Base-by-base conservation (phyloP, 2,113 vertebrate genomes). In the Lamprologus ornatipinnis region DNA sequence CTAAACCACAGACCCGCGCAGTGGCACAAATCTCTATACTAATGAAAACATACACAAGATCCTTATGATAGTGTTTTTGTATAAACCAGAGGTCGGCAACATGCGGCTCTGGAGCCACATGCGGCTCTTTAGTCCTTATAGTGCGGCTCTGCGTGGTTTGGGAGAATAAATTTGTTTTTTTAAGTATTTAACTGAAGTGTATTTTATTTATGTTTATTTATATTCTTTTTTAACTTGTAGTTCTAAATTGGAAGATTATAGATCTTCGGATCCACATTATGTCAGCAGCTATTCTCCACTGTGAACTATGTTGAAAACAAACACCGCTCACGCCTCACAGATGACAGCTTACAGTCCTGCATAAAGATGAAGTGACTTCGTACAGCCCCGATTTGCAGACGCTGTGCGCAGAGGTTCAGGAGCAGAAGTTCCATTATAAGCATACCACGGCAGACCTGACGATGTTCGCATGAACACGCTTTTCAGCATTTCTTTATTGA, bases 281-380 rank as follows among this genome's bases (percentile, higher is more conserved):
- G 53, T 54, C n/a, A 3, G 53, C 53, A 54, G 10, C 6, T 54
- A 0, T 21, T 54, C 10, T 54, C n/a, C 10, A 0, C 53, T 0
- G 3, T 23, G n/a, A 54, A 23, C 10, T 54, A 11, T 54, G 51
- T 54, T 54, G 12, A 21, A 54, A 21, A 54, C 51, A 54, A 54
- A 54, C n/a, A 21, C n/a, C 9, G 5, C n/a, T 54, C 51, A 0
- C 9, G 2, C 51, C 51, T 21, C 9, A 53, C 9, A 53, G 5
- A 21, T 53, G 51, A 53, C 51, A 53, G 51, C 5, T n/a, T n/a
- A 53, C 51, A 53, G 51, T 10, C 3, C 0, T 53, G 49, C 1
- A 0, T 53, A 53, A 53, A n/a, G 19, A 49, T 49, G 0, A 19
- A 19, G 17, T 49, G 47, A 49, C 17, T 45, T 45, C 3, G 12